These are phyloP conservation scores for Campylomormyrus tamandua DNA, from an alignment of 2,113 vertebrate species.

Conservation along the genomic window DNA sequence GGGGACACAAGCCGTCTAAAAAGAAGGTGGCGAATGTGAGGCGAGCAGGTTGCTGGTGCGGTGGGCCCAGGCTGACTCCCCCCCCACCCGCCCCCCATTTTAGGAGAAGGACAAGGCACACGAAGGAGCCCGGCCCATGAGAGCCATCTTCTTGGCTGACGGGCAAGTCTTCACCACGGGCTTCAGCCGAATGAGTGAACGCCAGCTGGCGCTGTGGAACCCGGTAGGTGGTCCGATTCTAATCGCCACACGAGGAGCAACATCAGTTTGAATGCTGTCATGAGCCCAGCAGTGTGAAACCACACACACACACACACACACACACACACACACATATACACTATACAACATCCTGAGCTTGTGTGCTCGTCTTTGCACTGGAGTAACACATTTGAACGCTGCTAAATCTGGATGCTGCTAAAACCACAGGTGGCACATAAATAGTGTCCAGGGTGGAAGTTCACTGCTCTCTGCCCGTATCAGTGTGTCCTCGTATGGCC, in stretches of 20 bases:
- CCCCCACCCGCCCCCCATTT: neutral
- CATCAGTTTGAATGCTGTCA: neutral
- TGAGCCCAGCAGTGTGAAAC: neutral
- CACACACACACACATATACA: neutral
- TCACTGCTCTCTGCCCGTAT: neutral
- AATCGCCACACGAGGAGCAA: neutral
- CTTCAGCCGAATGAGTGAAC: conserved; percentile 96
- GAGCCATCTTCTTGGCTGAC: conserved; percentile 87
- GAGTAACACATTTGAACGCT: neutral
- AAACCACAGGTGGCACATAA: neutral
- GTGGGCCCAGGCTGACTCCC: neutral
- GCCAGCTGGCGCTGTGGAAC: conserved; percentile 93
- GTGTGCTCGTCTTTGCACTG: neutral
- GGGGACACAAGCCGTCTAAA: neutral
- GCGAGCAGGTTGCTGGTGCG: neutral
- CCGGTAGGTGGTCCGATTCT: conserved; percentile 56
- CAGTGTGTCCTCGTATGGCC: neutral
- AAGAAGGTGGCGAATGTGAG: neutral
- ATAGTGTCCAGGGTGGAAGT: too few species aligned
- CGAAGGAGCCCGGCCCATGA: conserved; percentile 88
- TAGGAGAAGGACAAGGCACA: conserved; percentile 97
- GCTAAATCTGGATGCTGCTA: neutral
- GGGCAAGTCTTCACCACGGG: conserved; percentile 95
- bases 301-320: neutral
- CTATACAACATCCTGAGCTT: too few species aligned